Conservation (phyloP, 2,113 vertebrate genomes). For the Trematocara macrostoma region DNA sequence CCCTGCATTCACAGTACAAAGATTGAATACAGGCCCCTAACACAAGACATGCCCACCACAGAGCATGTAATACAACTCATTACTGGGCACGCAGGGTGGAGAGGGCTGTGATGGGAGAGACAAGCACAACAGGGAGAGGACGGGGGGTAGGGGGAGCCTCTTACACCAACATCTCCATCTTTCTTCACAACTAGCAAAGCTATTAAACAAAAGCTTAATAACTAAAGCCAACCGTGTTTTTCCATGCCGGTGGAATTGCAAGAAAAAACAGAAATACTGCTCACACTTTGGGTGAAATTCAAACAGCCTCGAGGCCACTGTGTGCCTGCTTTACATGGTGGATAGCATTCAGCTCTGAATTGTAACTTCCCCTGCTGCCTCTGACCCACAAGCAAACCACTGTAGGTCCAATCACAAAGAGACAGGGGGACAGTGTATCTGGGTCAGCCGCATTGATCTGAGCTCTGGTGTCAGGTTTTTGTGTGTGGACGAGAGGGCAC, state of each 20-base stretch:
- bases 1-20: slow-evolving; percentile 41
- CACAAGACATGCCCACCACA: slow-evolving; percentile 63
- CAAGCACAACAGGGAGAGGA: slow-evolving; percentile 20
- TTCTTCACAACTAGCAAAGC: slow-evolving; percentile 7
- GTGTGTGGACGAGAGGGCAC: neutral
- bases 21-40: slow-evolving; percentile 57
- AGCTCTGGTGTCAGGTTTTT: slow-evolving; percentile 43
- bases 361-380: neutral
- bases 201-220: slow-evolving; percentile 46
- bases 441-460: slow-evolving; percentile 58
- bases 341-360: neutral
- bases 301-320: neutral
- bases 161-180: slow-evolving; percentile 55
- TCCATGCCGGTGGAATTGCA: neutral
- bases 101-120: slow-evolving; percentile 54
- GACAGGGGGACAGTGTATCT: slow-evolving; percentile 36
- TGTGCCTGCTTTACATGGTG: neutral
- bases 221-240: slow-evolving; percentile 45
- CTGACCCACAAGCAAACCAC: slow-evolving; percentile 39
- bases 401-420: slow-evolving; percentile 38
- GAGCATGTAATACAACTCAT: slow-evolving; percentile 70
- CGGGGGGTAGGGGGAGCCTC: neutral
- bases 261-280: neutral
- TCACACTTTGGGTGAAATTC: neutral
- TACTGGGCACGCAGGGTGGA: slow-evolving; percentile 53